Evolutionary conservation across 2,888 invertebrate genomes (phyloP).

Genomic region (Nemotelus pantherinus): DNA sequence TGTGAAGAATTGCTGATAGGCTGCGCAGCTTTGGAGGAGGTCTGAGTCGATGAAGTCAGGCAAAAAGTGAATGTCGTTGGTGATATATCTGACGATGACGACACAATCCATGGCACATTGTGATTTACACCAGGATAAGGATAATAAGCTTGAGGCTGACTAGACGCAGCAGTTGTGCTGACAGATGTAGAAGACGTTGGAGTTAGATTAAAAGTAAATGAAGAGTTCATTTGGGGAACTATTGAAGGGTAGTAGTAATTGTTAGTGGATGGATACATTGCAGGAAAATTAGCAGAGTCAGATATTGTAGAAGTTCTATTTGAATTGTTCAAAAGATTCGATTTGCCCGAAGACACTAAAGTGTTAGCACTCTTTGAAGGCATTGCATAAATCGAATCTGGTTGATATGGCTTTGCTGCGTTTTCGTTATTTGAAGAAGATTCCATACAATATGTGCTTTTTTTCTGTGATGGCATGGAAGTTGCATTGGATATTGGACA

Average conservation of each 20-base stretch:
- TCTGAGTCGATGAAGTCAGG: constrained; percentile 40
- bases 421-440: neutral
- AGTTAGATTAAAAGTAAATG: constrained; percentile 43
- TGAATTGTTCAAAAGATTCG: neutral
- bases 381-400: neutral
- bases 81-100: constrained; percentile 29
- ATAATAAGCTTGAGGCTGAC: constrained; percentile 20
- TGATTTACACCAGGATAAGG: constrained; percentile 41
- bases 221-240: constrained; percentile 15
- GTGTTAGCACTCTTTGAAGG: neutral
- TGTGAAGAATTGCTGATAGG: neutral
- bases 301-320: neutral
- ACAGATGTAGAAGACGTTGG: constrained; percentile 20
- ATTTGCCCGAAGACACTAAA: neutral
- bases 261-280: neutral
- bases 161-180: constrained; percentile 2
- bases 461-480: too few species aligned
- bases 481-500: too few species aligned
- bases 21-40: neutral
- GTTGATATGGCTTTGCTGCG: neutral
- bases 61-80: constrained; percentile 49
- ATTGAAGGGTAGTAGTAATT: constrained; percentile 10
- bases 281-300: neutral
- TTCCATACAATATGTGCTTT: neutral
- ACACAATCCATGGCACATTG: constrained; percentile 42